Evolutionary conservation across 2,888 invertebrate species (phyloP).

Genomic region (Drosophila neoperkinsi): DNA sequence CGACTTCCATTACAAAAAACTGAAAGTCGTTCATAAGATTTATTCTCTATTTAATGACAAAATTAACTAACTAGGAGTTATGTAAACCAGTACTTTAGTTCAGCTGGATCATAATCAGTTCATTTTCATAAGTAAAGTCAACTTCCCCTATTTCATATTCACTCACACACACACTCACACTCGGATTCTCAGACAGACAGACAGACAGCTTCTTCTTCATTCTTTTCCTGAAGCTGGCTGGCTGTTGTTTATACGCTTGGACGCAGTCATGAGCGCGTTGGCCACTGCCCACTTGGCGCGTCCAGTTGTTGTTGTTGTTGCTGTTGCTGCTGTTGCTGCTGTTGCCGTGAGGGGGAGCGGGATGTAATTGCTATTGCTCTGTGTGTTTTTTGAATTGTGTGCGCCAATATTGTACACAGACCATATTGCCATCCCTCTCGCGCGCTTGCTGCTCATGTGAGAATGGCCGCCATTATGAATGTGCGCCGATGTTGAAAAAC

Average conservation of each 20-base stretch:
- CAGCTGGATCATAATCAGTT: constrained; percentile 33
- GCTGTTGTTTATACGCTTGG: constrained; percentile 70
- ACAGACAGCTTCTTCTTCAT: constrained; percentile 26
- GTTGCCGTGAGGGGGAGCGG: constrained; percentile 41
- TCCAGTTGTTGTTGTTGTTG: constrained; percentile 27
- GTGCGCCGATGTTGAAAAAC: constrained; percentile 70
- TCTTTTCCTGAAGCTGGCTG: constrained; percentile 41
- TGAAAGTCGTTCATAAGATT: background rate
- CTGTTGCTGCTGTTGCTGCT: constrained; percentile 13
- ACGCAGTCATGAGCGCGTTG: constrained; percentile 81
- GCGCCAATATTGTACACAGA: constrained; percentile 25
- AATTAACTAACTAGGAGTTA: background rate
- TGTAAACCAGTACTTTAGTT: constrained; percentile 1
- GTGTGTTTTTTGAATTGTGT: constrained; percentile 50
- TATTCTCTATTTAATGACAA: background rate
- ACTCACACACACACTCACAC: background rate
- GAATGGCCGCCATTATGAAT: constrained; percentile 81
- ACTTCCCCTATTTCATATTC: constrained; percentile 26
- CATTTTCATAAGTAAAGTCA: constrained; percentile 51
- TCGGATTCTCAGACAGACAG: background rate
- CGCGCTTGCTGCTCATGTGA: constrained; percentile 23
- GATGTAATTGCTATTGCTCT: constrained; percentile 61
- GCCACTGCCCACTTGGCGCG: constrained; percentile 77
- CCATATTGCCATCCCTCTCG: constrained; percentile 52
- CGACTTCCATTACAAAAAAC: background rate